These are phyloP conservation scores for Lomographa bimaculata DNA, from an alignment of 2,888 invertebrate species.

Conservation along the genomic window DNA sequence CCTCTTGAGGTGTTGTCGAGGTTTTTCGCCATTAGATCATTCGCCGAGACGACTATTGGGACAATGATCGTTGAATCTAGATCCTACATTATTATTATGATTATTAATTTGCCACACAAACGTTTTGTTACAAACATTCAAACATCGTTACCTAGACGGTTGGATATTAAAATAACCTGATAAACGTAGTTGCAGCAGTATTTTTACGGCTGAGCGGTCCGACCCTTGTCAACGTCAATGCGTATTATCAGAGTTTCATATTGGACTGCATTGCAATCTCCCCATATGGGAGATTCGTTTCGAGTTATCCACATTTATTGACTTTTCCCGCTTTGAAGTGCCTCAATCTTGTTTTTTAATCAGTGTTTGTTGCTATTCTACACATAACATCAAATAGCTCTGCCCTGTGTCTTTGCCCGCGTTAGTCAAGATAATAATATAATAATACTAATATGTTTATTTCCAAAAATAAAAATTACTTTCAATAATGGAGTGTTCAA, in stretches of 20 bases:
- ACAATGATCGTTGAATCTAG: too few species aligned
- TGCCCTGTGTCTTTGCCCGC: too few species aligned
- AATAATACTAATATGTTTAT: too few species aligned
- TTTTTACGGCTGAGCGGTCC: conserved; percentile 68
- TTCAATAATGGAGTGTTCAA: too few species aligned
- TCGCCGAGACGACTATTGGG: too few species aligned
- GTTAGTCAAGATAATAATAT: too few species aligned
- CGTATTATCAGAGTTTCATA: conserved; percentile 71
- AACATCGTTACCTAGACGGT: conserved; percentile 13
- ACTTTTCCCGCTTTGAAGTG: conserved; percentile 3
- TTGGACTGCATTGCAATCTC: conserved; percentile 61
- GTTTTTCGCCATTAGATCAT: too few species aligned
- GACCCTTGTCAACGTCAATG: conserved; percentile 75
- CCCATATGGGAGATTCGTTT: conserved; percentile 18
- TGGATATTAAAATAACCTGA: conserved; percentile 62
- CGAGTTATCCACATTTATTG: conserved; percentile 15
- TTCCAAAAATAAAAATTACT: too few species aligned
- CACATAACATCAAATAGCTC: too few species aligned
- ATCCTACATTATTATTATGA: too few species aligned
- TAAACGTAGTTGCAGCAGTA: conserved; percentile 63
- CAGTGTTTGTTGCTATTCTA: neutral
- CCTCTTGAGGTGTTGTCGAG: too few species aligned
- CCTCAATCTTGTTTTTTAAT: conserved; percentile 5
- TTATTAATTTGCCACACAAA: too few species aligned
- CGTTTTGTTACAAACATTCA: conserved; percentile 1